Evolutionary conservation across 2,113 vertebrate species (phyloP), one percentile per base, ranked within the genome.

Genomic region (Nothocercus nigrocapillus): DNA sequence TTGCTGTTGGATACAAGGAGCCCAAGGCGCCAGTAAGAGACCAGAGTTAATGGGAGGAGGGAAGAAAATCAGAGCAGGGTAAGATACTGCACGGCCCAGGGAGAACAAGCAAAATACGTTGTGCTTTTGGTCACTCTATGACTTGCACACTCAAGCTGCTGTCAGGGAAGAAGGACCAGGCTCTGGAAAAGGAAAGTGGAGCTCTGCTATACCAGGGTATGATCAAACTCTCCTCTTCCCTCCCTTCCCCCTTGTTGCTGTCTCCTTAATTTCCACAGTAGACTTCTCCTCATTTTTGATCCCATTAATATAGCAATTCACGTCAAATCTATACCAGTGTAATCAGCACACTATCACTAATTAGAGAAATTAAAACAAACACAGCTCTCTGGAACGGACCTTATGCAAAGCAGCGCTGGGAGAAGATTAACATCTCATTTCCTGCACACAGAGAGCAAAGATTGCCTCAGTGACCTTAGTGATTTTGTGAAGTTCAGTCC

Each of bases 351-450:
- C 81, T 87, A 92, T 84, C 94, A 88, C 93, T 88, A 96, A 97
- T 96, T 96, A 96, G 86, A 92, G 81, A 94, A 94, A 96, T 90
- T 92, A 93, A 95, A 91, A 96, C 85, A 96, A 96, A 95, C 82
- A 95, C 82, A 86, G 77, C 56, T 88, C 88, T 94, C 91, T 95
- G 91, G 91, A 97, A 97, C 38, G 94, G 96, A 97, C 95, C 79
- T 91, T 95, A 96, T 94, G 96, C 94, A 96, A 97, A 96, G 87
- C 74, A 94, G 92, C 81, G 67, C 72, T 83, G 51, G 85, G 91
- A 66, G 86, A 95, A 97, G 88, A 96, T 95, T 92, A 97, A 92
- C 88, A 96, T 95, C 94, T 96, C 75, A 32, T 97, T 96, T 96
- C 93, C 95, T 94, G 87, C 11, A 11, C 85, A 66, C 44, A 91